These are phyloP conservation scores for Andricus curvator DNA, from an alignment of 2,888 invertebrate genomes.

Conservation along the genomic window DNA sequence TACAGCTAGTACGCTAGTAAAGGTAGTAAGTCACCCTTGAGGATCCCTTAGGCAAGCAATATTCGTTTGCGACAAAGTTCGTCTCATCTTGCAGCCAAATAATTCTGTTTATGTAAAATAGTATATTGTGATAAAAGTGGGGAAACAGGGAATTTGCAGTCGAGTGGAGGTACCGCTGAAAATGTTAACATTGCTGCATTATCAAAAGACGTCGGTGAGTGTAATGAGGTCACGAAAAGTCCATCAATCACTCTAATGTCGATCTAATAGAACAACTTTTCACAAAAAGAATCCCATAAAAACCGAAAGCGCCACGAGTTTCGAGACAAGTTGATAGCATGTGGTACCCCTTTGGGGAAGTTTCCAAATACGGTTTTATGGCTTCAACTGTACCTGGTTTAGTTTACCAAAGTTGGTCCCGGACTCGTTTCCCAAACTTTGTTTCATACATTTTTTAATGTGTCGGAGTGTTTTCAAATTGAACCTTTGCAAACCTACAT, in stretches of 20 bases:
- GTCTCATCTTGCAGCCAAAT: too few relatives aligned
- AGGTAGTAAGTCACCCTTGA: too few relatives aligned
- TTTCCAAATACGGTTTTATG: background rate
- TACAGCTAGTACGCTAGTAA: too few relatives aligned
- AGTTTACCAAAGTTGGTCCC: background rate
- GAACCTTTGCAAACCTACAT: background rate
- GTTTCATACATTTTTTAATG: background rate
- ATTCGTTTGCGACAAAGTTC: too few relatives aligned
- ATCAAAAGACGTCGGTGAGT: background rate
- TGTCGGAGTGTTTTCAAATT: background rate
- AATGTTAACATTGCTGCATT: slow-evolving; percentile 17
- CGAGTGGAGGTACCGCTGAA: background rate
- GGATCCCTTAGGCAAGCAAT: too few relatives aligned
- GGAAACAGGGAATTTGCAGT: too few relatives aligned
- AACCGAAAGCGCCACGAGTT: too few relatives aligned
- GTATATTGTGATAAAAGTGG: too few relatives aligned
- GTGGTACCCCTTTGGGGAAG: background rate
- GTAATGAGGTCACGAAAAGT: background rate
- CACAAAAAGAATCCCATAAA: background rate
- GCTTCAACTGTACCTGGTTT: too few relatives aligned
- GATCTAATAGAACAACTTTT: background rate
- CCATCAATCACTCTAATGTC: slow-evolving; percentile 14
- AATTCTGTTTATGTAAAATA: too few relatives aligned
- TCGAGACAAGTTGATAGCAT: too few relatives aligned
- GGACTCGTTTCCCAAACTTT: slow-evolving; percentile 1